Base-by-base conservation (phyloP, 1,140 invertebrate species). In the Drosophila pseudoananassae region DNA sequence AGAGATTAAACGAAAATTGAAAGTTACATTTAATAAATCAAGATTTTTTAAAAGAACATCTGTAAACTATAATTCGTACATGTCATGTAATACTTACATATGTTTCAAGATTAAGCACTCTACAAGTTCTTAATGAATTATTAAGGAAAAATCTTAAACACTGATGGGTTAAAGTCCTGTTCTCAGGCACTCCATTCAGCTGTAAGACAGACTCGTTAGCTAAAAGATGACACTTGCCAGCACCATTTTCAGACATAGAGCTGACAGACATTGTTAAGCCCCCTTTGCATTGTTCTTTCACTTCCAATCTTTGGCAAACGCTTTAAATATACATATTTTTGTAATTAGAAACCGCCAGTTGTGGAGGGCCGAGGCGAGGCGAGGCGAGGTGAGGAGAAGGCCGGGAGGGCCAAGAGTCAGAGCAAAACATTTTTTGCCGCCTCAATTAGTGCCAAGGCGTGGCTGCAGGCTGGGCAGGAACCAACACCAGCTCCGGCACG, bases 291-390 rank as follows among this genome's bases (percentile, higher is more conserved):
- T 83, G 66, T 77, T 56, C 63, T 53, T 54, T 65, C 57, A 59
- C 54, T 63, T 69, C 36, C 76, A 69, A 73, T 78, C 75, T 59
- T 65, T 59, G 43, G 50, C 51, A 17, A 58, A 59, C 52, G 78
- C 73, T 57, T 85, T 78, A 85, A 87, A 87, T 85, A 85, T 85
- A 73, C 82, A 87, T 85, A 85, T 75, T 87, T 87, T 87, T 70
- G 82, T 85, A 87, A 85, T 85, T 87, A 85, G 40, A 85, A 85
- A 78, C 66, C 25, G 43, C 9, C 15, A 46, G 43, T 10, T 46
- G n/a, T 6, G 31, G 33, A 31, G 15, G 59, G 14, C 20, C 25
- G 36, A 27, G 23, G n/a, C n/a, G n/a, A n/a, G n/a, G n/a, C 7
- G 15, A 25, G 52, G 17, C 0, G 4, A 27, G 15, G 1, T 55